Evolutionary conservation across 2,888 invertebrate species (phyloP).

Genomic region (Tetranychus truncatus): DNA sequence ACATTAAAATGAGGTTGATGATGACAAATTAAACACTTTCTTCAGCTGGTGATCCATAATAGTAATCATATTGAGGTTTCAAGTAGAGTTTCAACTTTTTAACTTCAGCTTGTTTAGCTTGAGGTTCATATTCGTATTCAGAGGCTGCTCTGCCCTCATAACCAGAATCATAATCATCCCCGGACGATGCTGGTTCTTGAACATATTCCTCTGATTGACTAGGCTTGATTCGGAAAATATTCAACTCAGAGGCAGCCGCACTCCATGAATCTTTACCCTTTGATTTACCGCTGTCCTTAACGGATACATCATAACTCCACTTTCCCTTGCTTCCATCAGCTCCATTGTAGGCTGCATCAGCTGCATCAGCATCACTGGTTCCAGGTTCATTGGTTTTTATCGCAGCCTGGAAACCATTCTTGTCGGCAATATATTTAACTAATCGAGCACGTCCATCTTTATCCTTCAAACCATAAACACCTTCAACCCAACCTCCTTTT

Average conservation of each 20-base stretch:
- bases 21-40: not conserved
- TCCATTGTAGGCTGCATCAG: slow-evolving; percentile 14
- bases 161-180: not conserved
- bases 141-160: not conserved
- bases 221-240: not conserved
- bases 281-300: slow-evolving; percentile 1
- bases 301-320: not conserved
- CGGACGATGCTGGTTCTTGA: not conserved
- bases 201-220: slow-evolving; percentile 2
- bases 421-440: slow-evolving; percentile 25
- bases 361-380: slow-evolving; percentile 18
- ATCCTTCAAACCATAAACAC: slow-evolving; percentile 8
- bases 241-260: not conserved
- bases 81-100: slow-evolving; percentile 3
- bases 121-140: not conserved
- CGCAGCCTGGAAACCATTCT: slow-evolving; percentile 24
- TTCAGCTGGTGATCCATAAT: slow-evolving; percentile 6
- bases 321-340: slow-evolving; percentile 6
- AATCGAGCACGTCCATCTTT: slow-evolving; percentile 9
- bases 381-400: slow-evolving; percentile 26
- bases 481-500: slow-evolving; percentile 5
- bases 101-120: not conserved
- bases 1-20: too few relatives aligned
- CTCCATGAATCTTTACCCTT: slow-evolving; percentile 1
- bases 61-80: slow-evolving; percentile 6